A percentile compares a stretch with the other conserved stretches of the same genome.
phyloP scores from a whole-genome alignment of 2,888 invertebrate genomes.

The Stratiomys singularior region DNA sequence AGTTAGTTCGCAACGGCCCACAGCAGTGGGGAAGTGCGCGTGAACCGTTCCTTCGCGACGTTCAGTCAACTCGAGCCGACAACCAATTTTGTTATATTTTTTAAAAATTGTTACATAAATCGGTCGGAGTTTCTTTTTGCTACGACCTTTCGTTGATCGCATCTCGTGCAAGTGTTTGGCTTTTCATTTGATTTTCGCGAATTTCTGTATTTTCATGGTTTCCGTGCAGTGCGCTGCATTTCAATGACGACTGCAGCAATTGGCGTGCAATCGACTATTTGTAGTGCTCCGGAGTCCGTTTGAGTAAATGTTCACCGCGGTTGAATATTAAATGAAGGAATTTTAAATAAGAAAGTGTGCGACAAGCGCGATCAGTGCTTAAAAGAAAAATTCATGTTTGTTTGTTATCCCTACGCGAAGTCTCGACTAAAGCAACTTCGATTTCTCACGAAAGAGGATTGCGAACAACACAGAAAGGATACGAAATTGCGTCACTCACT shows the following conservation, averaged over 20 bases:
- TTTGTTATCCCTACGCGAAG: background rate
- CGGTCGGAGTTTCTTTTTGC: background rate
- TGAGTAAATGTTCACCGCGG: background rate
- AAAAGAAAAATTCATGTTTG: constrained; percentile 3
- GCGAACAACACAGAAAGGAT: background rate
- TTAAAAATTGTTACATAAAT: constrained; percentile 18
- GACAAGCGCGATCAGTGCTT: background rate
- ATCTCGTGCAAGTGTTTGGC: constrained; percentile 9
- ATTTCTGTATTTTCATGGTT: background rate
- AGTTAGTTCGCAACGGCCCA: background rate
- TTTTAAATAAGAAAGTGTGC: background rate
- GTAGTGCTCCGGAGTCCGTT: background rate
- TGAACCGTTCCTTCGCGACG: constrained; percentile 13
- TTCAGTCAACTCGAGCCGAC: background rate
- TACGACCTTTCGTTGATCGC: background rate
- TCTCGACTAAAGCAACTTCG: background rate
- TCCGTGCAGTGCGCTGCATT: background rate
- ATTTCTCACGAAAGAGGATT: background rate
- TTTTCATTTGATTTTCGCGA: background rate
- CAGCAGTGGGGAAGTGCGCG: constrained; percentile 16
- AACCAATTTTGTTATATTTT: background rate
- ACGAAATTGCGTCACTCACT: background rate
- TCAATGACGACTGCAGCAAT: background rate
- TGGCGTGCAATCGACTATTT: background rate
- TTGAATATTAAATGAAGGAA: background rate